Conservation (phyloP, 2,888 invertebrate species). For the Lasius platythorax region DNA sequence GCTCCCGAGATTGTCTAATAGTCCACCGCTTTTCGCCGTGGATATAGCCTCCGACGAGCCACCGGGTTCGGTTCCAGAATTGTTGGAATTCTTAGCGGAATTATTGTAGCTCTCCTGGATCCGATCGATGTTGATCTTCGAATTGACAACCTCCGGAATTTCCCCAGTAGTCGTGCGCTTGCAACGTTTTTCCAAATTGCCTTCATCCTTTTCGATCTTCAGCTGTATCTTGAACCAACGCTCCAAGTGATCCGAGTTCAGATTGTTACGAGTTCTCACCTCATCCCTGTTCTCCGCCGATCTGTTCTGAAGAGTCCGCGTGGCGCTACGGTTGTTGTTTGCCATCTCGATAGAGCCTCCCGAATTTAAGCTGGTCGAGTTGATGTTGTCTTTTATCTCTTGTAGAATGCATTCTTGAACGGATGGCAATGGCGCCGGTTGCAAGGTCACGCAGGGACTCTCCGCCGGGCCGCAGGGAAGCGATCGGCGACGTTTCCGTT, state of each 20-base stretch:
- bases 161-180: conserved; percentile 79
- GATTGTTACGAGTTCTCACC: conserved; percentile 63
- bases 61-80: conserved; percentile 26
- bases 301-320: conserved; percentile 46
- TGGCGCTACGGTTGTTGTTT: conserved; percentile 60
- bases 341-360: conserved; percentile 58
- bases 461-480: conserved; percentile 83
- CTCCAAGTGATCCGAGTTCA: conserved; percentile 78
- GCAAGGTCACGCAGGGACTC: conserved; percentile 78
- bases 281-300: conserved; percentile 53
- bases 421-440: conserved; percentile 66
- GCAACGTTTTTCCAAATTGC: conserved; percentile 82
- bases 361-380: conserved; percentile 60
- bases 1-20: conserved; percentile 66
- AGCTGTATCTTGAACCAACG: conserved; percentile 80
- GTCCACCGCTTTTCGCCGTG: conserved; percentile 60
- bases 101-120: conserved; percentile 63
- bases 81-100: conserved; percentile 51
- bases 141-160: conserved; percentile 45
- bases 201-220: conserved; percentile 80
- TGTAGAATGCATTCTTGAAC: conserved; percentile 65
- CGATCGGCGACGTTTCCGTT: conserved; percentile 83
- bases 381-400: conserved; percentile 46
- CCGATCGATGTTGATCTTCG: conserved; percentile 40
- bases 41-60: conserved; percentile 50